Evolutionary conservation across 2,797 vertebrate species (phyloP).

Genomic region (Okamejei kenojei): DNA sequence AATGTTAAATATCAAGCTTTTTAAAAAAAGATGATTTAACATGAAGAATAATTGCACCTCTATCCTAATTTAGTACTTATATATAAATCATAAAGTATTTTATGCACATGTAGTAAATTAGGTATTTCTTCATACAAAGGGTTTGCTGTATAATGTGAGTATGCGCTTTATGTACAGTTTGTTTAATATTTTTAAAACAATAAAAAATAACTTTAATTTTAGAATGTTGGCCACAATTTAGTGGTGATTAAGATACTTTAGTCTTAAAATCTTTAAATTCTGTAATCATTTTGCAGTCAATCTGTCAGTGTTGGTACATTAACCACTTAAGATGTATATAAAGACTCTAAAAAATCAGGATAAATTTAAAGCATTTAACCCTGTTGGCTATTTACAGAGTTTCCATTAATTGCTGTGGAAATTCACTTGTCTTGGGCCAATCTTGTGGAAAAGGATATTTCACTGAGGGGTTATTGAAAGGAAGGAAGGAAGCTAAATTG

Average conservation of each 20-base stretch:
- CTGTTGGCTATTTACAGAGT: background rate
- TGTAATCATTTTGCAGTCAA: background rate
- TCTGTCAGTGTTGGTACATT: background rate
- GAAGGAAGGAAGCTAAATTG: background rate
- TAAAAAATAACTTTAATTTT: constrained; percentile 2
- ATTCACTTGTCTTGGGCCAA: background rate
- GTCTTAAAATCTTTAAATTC: background rate
- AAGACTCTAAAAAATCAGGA: background rate
- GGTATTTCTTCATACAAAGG: background rate
- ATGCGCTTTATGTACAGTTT: background rate
- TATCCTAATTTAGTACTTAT: background rate
- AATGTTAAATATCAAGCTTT: background rate
- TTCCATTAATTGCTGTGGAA: background rate
- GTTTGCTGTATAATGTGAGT: background rate
- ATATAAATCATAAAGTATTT: background rate
- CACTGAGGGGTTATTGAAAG: background rate
- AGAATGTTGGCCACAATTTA: background rate
- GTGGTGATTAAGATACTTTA: background rate
- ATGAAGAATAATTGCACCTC: background rate
- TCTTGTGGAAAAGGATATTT: background rate
- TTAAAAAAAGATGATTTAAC: background rate
- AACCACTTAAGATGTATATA: background rate
- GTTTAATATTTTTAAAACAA: too few relatives aligned
- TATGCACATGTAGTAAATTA: background rate
- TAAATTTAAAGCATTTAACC: constrained; percentile 1